Base-by-base conservation (phyloP, 1,140 invertebrate genomes). In the Leucophenga varia region DNA sequence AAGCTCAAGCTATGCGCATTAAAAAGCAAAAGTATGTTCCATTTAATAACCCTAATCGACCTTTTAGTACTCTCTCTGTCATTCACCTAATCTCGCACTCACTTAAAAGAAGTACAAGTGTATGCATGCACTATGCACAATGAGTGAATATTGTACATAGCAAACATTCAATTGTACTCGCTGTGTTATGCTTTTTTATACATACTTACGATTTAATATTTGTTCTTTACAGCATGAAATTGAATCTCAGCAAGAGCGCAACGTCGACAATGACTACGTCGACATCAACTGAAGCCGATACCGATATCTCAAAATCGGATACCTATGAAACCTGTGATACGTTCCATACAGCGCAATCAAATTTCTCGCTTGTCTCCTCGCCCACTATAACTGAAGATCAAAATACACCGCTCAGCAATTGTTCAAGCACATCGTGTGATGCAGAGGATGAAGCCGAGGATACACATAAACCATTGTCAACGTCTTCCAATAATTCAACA, bases 271-370 rank as follows among this genome's bases (percentile, higher is more conserved):
- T 56, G 55, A 57, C 55, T 17, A 57, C 55, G 28, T 57, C 55
- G 30, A 57, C 55, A 6, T 54, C 50, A 44, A 59, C 63, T 12
- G 54, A 73, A 67, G 18, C 43, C 46, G 55, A 73, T 57, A 19
- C 69, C 54, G 34, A 44, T 50, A 39, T 74, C 31, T 71, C 67
- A 65, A 39, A 75, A 54, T 54, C 77, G 74, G 63, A 79, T 75
- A 71, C 75, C 55, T 57, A 76, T 65, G 65, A 80, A 78, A 81
- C 82, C 2, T 80, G 79, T 21, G 86, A 88, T 54, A 88, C 86
- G 0, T 89, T 86, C 64, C 86, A 88, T 68, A 88, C 87, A n/a
- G 86, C 87, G 1, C 73, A 79, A 13, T 82, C 81, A 12, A 76
- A 76, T 45, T 78, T 78, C 54, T 79, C 77, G 17, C 46, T 57